Evolutionary conservation across 2,797 vertebrate species (phyloP), one percentile per base, ranked within the genome.

Genomic region (Anas bernieri): DNA sequence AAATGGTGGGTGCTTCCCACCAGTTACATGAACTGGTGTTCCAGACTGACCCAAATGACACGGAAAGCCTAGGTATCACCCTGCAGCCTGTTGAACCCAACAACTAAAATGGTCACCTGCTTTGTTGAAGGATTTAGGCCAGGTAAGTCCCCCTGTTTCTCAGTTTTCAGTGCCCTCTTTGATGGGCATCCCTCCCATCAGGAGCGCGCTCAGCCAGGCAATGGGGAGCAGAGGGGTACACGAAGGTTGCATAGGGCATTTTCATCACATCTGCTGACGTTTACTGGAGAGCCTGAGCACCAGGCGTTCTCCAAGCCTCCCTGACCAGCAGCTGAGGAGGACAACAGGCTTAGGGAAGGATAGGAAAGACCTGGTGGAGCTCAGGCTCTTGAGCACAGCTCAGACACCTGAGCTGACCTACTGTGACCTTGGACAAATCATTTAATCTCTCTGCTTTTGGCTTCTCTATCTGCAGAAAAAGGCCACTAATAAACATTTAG

Each of bases 331-430:
- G 69, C 33, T n/a, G 10, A 83, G 66, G 66, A 86, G 67, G 50
- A 92, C 73, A 80, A 1, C 59, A 73, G 59, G 66, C 70, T 84
- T 91, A 86, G 46, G 75, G n/a, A 28, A 78, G 63, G 66, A 59
- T 43, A 90, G 74, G 37, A 54, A 74, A 81, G 46, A 41, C 52
- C 14, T 72, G 79, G 63, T 59, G 37, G 73, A 90, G 50, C 55
- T 91, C 85, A 79, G 58, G 52, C 58, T 81, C 82, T 64, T 73
- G 55, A 82, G 52, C 55, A 88, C 66, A 86, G 91, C 79, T 96
- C 79, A 88, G 94, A 83, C 83, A 92, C 90, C 83, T 96, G 91
- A 93, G 81, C 64, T 93, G 81, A 93, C 72, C 79, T 69, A 15
- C 67, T 52, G 35, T 79, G 85, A 94, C 92, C 89, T 91, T 91